Base-by-base conservation (phyloP, 2,113 vertebrate genomes). In the Amazona guildingii region DNA sequence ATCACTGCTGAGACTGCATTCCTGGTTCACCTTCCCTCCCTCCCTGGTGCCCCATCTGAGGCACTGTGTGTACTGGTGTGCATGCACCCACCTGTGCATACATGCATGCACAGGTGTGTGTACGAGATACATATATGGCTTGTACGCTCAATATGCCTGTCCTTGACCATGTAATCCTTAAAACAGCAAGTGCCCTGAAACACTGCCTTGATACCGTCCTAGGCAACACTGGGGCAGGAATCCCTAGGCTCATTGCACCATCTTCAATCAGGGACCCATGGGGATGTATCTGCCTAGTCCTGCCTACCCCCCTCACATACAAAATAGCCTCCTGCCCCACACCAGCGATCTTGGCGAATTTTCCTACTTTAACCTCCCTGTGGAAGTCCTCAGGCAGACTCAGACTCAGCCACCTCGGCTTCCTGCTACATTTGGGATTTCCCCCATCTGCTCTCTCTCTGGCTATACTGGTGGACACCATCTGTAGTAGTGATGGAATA, bases 21-120 rank as follows among this genome's bases (percentile, higher is more conserved):
- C 13, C 28, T 55, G 13, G 16, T 48, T 75, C 35, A 51, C 25
- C 54, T 52, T 35, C 37, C 29, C 7, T 82, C 66, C 23, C 6
- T 25, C 2, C 7, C 4, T 12, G 1, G 11, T 2, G 12, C 24
- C 6, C 14, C 17, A 5, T 8, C 25, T 68, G 1, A 1, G 43
- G 43, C 1, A 1, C 35, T 24, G 48, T 3, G 14, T 19, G 29
- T 28, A 35, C 17, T 4, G 8, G 7, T n/a, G 23, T 57, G 48
- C 31, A 12, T 14, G 17, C 31, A 33, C 13, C 3, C 21, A 14
- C 14, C 41, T 1, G 1, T n/a, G 17, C n/a, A 19, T 5, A 4
- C 11, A 4, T n/a, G 59, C 3, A 3, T 0, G 1, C 59, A 17
- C 33, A n/a, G 8, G 20, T 31, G 37, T 2, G 6, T 7, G 6